A percentile compares a stretch with the other conserved stretches of the same genome.
Conservation (phyloP, 2,113 vertebrate species). For the Oreocharis arfaki region DNA sequence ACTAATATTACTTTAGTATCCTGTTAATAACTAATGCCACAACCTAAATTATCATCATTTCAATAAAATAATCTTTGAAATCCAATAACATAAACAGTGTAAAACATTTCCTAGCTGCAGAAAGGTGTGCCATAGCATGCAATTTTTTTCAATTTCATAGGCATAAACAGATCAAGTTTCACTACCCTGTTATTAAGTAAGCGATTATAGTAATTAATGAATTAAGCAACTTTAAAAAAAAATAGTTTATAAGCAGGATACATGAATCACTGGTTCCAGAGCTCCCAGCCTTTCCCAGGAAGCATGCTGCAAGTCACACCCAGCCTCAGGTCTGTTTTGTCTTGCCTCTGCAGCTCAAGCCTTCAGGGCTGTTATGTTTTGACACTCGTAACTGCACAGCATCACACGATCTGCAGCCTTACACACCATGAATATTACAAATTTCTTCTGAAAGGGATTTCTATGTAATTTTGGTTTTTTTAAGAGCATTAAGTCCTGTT, state of each 20-base stretch:
- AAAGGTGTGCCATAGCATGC: not conserved
- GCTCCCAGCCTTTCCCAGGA: conserved; percentile 8
- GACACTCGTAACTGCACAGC: not conserved
- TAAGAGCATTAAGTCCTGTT: not conserved
- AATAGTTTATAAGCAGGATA: not conserved
- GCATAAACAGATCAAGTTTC: conserved; percentile 6
- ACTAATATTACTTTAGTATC: not conserved
- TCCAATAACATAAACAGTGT: not conserved
- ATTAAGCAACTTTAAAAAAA: not conserved
- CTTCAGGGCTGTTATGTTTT: not conserved
- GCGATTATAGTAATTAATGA: not conserved
- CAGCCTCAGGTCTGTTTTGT: not conserved
- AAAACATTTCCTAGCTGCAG: not conserved
- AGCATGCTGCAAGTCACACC: not conserved
- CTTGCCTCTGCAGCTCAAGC: not conserved
- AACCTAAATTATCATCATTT: not conserved
- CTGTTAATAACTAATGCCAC: not conserved
- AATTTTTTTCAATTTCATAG: conserved; percentile 8
- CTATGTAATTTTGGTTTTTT: not conserved
- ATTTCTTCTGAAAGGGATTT: not conserved
- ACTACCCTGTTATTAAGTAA: not conserved
- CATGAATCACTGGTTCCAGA: not conserved
- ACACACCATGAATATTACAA: not conserved
- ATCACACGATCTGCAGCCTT: not conserved
- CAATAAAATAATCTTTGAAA: not conserved